Percentiles rank a stretch among this genome's conserved stretches.
phyloP scores from a whole-genome alignment of 2,113 vertebrate species.

The Aix galericulata region DNA sequence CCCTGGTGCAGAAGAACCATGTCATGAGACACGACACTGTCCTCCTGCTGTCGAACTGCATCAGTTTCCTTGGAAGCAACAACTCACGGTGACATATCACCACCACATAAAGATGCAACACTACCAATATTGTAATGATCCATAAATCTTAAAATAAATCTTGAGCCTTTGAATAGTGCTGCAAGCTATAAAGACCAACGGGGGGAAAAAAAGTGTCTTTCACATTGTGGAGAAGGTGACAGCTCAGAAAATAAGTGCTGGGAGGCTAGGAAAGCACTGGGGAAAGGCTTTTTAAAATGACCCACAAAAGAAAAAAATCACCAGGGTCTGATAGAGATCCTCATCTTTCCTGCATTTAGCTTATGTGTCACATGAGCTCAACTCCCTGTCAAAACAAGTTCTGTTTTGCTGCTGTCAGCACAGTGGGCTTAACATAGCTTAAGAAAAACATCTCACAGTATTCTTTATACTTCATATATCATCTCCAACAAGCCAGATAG shows the following conservation, averaged over 20 bases:
- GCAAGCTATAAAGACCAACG: not conserved
- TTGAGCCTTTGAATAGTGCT: not conserved
- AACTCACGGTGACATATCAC: not conserved
- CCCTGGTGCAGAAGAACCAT: not conserved
- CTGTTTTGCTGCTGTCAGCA: constrained; percentile 69
- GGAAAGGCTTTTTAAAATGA: constrained; percentile 20
- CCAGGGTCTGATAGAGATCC: constrained; percentile 14
- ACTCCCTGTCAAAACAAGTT: constrained; percentile 60
- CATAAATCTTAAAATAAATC: not conserved
- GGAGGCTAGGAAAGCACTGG: not conserved
- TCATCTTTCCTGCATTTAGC: not conserved
- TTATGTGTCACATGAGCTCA: constrained; percentile 45
- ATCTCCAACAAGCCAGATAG: constrained; percentile 58
- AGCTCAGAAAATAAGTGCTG: not conserved
- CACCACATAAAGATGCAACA: not conserved
- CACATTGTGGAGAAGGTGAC: not conserved
- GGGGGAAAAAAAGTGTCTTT: not conserved
- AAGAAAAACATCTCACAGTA: constrained; percentile 60
- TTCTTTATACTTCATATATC: constrained; percentile 58
- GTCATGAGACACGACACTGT: not conserved
- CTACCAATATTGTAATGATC: constrained; percentile 4
- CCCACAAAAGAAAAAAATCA: not conserved
- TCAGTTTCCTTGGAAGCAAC: not conserved
- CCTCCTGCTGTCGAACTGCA: not conserved
- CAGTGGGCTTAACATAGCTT: constrained; percentile 60